phyloP scores from a whole-genome alignment of 2,113 vertebrate genomes.

The Rhinoderma darwinii region DNA sequence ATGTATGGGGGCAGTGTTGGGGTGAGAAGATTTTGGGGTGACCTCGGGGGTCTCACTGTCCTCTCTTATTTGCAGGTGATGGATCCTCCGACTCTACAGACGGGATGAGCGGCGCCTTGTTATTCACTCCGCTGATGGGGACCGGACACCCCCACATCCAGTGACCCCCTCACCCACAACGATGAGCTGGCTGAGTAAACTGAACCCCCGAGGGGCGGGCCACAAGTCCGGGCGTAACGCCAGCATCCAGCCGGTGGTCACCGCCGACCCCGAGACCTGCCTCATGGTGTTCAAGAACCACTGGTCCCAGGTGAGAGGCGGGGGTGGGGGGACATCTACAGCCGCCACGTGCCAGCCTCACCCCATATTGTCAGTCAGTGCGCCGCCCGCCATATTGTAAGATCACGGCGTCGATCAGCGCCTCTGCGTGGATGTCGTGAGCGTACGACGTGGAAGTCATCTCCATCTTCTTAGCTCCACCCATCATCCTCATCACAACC shows the following conservation, averaged over 20 bases:
- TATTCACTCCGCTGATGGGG: neutral
- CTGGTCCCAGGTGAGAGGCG: conserved; percentile 87
- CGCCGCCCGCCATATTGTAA: no score
- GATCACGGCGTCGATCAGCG: no score
- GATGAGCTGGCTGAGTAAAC: conserved; percentile 96
- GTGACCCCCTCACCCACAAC: conserved; percentile 59
- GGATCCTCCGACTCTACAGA: conserved; percentile 15
- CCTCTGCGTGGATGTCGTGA: no score
- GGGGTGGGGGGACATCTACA: no score
- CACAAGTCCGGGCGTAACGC: conserved; percentile 75
- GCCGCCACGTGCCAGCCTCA: no score
- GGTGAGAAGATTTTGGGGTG: neutral
- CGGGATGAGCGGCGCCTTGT: neutral
- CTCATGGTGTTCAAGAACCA: conserved; percentile 98
- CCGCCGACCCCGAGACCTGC: conserved; percentile 93
- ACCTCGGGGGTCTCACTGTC: neutral
- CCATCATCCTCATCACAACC: no score
- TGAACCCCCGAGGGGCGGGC: conserved; percentile 82
- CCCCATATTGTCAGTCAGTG: no score
- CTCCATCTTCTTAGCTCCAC: no score
- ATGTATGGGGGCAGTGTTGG: no score
- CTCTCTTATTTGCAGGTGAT: conserved; percentile 50
- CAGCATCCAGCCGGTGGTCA: conserved; percentile 80
- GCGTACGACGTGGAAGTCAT: no score
- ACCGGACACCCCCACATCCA: neutral